Evolutionary conservation across 2,888 invertebrate genomes (phyloP), one percentile per base, ranked within the genome.

Genomic region (Steinernema scapterisci): DNA sequence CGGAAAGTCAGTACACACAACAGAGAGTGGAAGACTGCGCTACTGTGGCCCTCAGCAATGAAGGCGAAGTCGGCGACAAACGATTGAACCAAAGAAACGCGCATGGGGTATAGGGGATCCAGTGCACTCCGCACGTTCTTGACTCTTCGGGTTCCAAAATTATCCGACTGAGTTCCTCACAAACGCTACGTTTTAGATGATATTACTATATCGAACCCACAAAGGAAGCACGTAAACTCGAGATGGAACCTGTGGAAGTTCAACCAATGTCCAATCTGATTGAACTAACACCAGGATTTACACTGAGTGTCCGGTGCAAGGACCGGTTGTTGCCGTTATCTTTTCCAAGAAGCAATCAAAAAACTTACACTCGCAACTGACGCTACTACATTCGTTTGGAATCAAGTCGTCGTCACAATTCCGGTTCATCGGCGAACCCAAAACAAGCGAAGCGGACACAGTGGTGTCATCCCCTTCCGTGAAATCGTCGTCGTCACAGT

Each of bases 21-120:
- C 27, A 63, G 63, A 63, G 63, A 63, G 63, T 31, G 63, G 63
- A 13, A 63, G 63, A 13, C 63, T 63, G 63, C 63, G 63, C 63
- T 31, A 27, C 63, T 31, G 63, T 31, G 63, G 63, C 63, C 63
- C 63, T 31, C 7, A 54, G 54, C 54, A 21, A 54, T 19, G 54
- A 25, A 23, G 7, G 54, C 54, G 54, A 16, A 5, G 48, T 19
- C 48, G 13, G 13, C 38, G 38, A 16, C 54, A 23, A 54, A 23
- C 25, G 54, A 23, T 5, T 54, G 21, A 63, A 27, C 63, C 52
- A 9, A 11, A n/a, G 31, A 38, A 63, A 25, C 11, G 63, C 27
- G 19, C 16, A 1, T 48, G 13, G 16, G 48, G 48, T 16, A 48
- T 5, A 5, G 48, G 19, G 13, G 3, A 48, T 13, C 19, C 48